Conservation (phyloP, 2,113 vertebrate genomes). For the Petrocephalus microphthalmus region DNA sequence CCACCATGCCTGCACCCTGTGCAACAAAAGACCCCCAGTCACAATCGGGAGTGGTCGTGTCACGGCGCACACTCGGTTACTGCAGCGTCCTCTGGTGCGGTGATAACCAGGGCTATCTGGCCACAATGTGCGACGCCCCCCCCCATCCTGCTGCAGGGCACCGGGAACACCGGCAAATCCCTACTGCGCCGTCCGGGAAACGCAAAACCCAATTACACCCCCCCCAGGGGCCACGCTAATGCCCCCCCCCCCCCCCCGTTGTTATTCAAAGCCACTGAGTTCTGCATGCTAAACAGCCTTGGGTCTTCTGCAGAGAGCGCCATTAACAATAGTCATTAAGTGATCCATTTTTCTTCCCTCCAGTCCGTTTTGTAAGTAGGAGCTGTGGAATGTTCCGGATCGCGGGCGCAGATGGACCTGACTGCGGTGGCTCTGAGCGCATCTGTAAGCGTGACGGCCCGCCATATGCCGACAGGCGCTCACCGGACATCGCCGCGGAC, state of each 20-base stretch:
- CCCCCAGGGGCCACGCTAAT: conserved; percentile 55
- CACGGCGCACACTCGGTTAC: not conserved
- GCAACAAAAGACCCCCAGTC: not conserved
- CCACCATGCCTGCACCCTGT: not conserved
- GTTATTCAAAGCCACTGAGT: conserved; percentile 54
- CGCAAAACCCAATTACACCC: conserved; percentile 57
- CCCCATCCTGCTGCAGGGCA: not conserved
- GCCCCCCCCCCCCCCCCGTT: conserved; percentile 57
- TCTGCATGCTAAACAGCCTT: conserved; percentile 48
- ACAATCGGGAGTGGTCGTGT: not conserved
- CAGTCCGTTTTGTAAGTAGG: conserved; percentile 42
- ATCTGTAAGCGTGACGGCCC: conserved; percentile 36
- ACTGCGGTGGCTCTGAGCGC: conserved; percentile 36
- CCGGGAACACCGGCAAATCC: not conserved
- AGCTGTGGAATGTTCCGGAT: conserved; percentile 33
- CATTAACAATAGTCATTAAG: conserved; percentile 60
- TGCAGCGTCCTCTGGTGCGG: no score
- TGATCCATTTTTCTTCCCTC: conserved; percentile 31
- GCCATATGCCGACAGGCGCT: conserved; percentile 47
- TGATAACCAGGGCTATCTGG: not conserved
- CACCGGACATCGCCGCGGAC: not conserved
- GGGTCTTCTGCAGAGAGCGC: conserved; percentile 41
- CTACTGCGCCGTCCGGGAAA: not conserved
- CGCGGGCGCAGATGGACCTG: conserved; percentile 42
- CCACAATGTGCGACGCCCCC: not conserved